Conservation (phyloP, 2,797 vertebrate species). For the Eremophila alpestris region DNA sequence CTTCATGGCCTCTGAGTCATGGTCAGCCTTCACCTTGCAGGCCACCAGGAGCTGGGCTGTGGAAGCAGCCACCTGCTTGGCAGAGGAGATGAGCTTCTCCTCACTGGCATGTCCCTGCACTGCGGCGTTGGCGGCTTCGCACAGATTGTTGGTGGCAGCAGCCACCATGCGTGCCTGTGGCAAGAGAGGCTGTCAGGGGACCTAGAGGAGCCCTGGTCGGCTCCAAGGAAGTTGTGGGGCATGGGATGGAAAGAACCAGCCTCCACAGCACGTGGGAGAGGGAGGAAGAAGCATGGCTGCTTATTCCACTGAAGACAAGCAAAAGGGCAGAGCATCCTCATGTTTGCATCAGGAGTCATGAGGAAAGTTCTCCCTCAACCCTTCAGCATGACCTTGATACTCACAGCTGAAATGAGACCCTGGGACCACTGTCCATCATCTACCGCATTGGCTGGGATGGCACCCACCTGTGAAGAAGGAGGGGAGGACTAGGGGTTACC, state of each 20-base stretch:
- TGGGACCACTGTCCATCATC: conserved; percentile 99
- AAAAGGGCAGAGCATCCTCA: background rate
- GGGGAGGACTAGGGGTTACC: background rate
- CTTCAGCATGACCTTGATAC: conserved; percentile 46
- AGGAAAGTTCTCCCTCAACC: background rate
- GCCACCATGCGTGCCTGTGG: conserved; percentile 94
- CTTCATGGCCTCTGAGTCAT: conserved; percentile 90
- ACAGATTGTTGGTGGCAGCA: conserved; percentile 94
- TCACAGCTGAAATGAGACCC: conserved; percentile 96
- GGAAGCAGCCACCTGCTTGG: conserved; percentile 97
- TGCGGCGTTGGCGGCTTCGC: conserved; percentile 94
- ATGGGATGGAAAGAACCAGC: background rate
- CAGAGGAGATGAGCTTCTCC: conserved; percentile 98
- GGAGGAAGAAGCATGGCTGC: background rate
- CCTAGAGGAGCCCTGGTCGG: rapidly evolving
- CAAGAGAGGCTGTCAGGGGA: background rate
- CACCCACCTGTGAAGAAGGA: conserved; percentile 82
- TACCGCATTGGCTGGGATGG: conserved; percentile 90
- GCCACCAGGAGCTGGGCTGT: conserved; percentile 94
- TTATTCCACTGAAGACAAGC: background rate
- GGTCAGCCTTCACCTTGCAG: conserved; percentile 91
- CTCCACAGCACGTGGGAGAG: rapidly evolving
- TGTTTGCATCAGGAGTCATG: background rate
- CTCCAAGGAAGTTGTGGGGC: background rate
- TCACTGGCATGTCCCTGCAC: conserved; percentile 98